Conservation (phyloP, 2,113 vertebrate species). For the Psilopsiagon aymara region DNA sequence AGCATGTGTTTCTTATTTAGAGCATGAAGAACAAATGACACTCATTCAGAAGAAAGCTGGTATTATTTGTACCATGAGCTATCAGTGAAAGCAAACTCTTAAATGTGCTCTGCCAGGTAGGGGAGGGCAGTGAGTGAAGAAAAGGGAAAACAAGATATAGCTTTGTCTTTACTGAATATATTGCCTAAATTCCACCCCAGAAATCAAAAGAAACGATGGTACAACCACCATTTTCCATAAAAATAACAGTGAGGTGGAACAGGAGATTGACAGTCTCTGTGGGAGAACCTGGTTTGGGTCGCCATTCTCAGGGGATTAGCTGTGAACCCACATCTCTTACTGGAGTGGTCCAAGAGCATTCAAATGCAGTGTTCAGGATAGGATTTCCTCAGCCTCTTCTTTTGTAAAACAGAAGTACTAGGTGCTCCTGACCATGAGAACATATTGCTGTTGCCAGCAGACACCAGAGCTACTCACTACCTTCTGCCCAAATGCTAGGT, state of each 20-base stretch:
- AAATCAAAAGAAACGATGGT: neutral
- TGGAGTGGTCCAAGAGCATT: neutral
- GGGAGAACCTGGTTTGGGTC: neutral
- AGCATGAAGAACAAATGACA: neutral
- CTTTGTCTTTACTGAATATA: neutral
- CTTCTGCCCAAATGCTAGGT: neutral
- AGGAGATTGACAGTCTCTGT: neutral
- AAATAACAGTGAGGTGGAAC: neutral
- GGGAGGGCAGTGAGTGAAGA: neutral
- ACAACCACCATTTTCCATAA: neutral
- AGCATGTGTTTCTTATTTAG: neutral
- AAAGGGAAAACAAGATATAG: neutral
- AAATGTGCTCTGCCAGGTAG: neutral
- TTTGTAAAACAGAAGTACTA: neutral
- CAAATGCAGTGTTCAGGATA: neutral
- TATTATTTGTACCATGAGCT: neutral
- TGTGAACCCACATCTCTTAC: neutral
- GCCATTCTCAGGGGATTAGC: neutral
- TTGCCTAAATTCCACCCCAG: neutral
- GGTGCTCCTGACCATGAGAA: neutral
- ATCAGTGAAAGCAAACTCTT: neutral
- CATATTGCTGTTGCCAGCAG: rapidly evolving
- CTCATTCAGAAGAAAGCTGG: neutral
- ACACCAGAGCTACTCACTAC: neutral
- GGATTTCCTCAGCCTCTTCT: neutral